phyloP scores from a whole-genome alignment of 2,888 invertebrate species.

The Ariolimax columbianus region DNA sequence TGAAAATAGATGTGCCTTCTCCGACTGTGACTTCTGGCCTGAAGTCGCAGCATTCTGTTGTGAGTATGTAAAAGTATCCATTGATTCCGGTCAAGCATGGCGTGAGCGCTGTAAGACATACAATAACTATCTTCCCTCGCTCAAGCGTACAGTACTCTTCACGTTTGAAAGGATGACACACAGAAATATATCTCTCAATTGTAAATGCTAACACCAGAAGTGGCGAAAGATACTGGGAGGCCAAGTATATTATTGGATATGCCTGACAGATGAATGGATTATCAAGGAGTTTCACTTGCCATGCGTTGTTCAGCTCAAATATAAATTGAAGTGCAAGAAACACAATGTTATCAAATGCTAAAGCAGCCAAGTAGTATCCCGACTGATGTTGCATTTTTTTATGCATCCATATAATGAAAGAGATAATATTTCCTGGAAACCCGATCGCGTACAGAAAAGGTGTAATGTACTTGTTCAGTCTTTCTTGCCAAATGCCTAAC shows the following conservation, averaged over 20 bases:
- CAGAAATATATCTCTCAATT: too few relatives aligned
- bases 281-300: conserved; percentile 65
- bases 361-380: too few relatives aligned
- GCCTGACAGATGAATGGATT: conserved; percentile 73
- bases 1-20: conserved; percentile 68
- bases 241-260: conserved; percentile 74
- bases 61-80: conserved; percentile 69
- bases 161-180: too few relatives aligned
- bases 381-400: conserved; percentile 78
- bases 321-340: conserved; percentile 75
- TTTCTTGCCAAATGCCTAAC: too few relatives aligned
- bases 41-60: conserved; percentile 58
- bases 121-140: conserved; percentile 72
- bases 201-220: too few relatives aligned
- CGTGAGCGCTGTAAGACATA: too few relatives aligned
- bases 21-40: conserved; percentile 59
- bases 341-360: conserved; percentile 75
- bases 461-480: conserved; percentile 69
- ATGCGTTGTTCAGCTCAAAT: conserved; percentile 72
- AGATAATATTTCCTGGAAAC: conserved; percentile 76
- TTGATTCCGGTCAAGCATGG: conserved; percentile 71
- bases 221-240: conserved; percentile 76
- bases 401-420: too few relatives aligned
- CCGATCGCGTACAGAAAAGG: conserved; percentile 76
- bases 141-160: conserved; percentile 74